Conservation (phyloP, 1,140 invertebrate species). For the Trinorchestia longiramus region DNA sequence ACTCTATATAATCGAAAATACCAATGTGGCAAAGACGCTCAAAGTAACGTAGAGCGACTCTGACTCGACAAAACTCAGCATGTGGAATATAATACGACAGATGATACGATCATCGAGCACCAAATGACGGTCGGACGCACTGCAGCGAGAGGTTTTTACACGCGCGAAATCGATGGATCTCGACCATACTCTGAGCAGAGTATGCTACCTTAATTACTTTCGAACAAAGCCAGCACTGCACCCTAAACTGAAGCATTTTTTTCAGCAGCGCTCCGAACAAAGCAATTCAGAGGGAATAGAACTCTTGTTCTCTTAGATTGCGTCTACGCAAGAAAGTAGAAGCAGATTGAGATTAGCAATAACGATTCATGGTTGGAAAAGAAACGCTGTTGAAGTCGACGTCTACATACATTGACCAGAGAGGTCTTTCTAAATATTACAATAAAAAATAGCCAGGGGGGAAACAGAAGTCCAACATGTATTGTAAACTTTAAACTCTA, state of each 20-base stretch:
- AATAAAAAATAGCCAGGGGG: neutral
- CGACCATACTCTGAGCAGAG: neutral
- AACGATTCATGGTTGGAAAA: neutral
- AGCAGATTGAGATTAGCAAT: neutral
- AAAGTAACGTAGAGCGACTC: neutral
- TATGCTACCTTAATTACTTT: slow-evolving; percentile 41
- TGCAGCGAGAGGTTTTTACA: neutral
- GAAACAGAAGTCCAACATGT: neutral
- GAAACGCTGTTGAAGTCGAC: neutral
- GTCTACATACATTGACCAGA: neutral
- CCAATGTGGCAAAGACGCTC: neutral
- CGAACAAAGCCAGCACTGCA: slow-evolving; percentile 44
- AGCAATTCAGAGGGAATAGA: slow-evolving; percentile 36
- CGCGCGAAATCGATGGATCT: neutral
- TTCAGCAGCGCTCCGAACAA: slow-evolving; percentile 6
- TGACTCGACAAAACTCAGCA: neutral
- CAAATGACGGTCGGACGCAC: neutral
- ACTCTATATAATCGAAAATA: neutral
- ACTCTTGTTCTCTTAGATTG: neutral
- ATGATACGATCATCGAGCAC: neutral
- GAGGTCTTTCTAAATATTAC: neutral
- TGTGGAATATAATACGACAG: neutral
- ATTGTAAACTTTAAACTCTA: too few relatives aligned
- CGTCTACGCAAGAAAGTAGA: neutral
- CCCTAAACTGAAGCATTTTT: slow-evolving; percentile 40